Evolutionary conservation across 2,113 vertebrate genomes (phyloP).

Genomic region (Cephalopholis sonnerati): DNA sequence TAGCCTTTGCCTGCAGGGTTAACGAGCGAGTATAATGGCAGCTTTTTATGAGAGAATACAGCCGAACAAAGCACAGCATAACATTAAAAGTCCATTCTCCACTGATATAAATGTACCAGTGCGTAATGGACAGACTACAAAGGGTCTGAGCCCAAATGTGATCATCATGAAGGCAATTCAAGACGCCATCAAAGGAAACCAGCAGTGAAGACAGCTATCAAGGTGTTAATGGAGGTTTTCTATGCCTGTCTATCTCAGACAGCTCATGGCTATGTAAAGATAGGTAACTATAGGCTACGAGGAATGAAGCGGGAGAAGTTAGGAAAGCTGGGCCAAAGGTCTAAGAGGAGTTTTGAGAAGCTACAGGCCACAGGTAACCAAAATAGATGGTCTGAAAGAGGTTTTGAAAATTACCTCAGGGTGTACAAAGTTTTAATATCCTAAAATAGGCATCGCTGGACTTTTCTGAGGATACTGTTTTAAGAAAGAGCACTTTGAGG

Average conservation of each 20-base stretch:
- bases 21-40: slow-evolving; percentile 56
- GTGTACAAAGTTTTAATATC: no score
- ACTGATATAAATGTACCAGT: no score
- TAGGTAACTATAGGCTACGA: neutral
- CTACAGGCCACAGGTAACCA: neutral
- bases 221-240: neutral
- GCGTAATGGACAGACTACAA: no score
- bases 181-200: neutral
- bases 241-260: neutral
- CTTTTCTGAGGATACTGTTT: neutral
- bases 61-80: slow-evolving; percentile 37
- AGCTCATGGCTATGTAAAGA: neutral
- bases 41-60: slow-evolving; percentile 54
- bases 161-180: neutral
- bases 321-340: neutral
- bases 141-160: neutral
- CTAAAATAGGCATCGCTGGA: neutral
- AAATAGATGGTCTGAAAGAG: neutral
- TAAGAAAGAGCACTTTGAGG: neutral
- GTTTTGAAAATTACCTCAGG: neutral
- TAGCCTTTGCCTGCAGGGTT: slow-evolving; percentile 27
- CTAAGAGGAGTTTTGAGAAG: neutral
- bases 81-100: neutral
- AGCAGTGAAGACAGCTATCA: neutral
- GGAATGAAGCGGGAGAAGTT: neutral